Evolutionary conservation across 2,888 invertebrate genomes (phyloP).

Genomic region (Sepiola atlantica): DNA sequence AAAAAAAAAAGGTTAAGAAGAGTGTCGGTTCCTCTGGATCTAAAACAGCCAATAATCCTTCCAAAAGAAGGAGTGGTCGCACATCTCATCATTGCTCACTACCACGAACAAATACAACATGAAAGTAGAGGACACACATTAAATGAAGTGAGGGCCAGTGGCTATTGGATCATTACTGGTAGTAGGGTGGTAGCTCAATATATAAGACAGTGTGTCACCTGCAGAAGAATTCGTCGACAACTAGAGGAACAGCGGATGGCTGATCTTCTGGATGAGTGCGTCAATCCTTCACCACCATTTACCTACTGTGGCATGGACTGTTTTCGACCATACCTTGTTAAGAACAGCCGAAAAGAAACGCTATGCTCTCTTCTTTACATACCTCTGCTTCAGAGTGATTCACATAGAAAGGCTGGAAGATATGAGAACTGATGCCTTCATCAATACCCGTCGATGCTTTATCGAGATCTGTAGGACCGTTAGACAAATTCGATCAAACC

Average conservation of each 20-base stretch:
- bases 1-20: background rate
- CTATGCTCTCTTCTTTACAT: conserved; percentile 60
- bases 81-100: conserved; percentile 50
- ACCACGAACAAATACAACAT: conserved; percentile 44
- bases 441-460: conserved; percentile 57
- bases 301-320: too few relatives aligned
- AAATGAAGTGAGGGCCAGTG: conserved; percentile 51
- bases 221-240: conserved; percentile 51
- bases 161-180: conserved; percentile 56
- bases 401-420: conserved; percentile 59
- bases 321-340: conserved; percentile 60
- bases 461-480: conserved; percentile 56
- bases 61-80: conserved; percentile 55
- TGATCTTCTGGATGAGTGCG: too few relatives aligned
- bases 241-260: too few relatives aligned
- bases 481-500: conserved; percentile 55
- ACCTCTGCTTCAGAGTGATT: conserved; percentile 57
- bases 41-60: conserved; percentile 56
- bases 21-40: conserved; percentile 45
- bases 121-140: conserved; percentile 48
- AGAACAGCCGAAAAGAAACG: conserved; percentile 59
- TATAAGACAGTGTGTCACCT: conserved; percentile 52
- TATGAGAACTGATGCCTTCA: conserved; percentile 58
- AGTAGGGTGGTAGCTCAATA: conserved; percentile 51
- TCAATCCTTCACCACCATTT: too few relatives aligned